Percentiles rank a stretch among this genome's conserved stretches.
These are phyloP conservation scores for Myiozetetes cayanensis DNA, from an alignment of 2,113 vertebrate genomes.

Conservation along the genomic window DNA sequence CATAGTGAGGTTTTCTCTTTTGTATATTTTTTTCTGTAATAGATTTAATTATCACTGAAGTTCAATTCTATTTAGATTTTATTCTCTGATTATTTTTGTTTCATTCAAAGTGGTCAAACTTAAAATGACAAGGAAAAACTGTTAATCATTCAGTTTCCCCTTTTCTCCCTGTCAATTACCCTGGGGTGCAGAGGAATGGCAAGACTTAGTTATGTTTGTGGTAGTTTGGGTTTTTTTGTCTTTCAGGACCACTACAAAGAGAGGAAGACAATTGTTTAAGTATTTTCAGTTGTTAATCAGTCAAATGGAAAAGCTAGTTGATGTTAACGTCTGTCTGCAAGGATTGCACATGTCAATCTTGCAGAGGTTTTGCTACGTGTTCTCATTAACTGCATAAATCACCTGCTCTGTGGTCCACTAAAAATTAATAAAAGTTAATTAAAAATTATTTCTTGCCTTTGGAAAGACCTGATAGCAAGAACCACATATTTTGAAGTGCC, in stretches of 20 bases:
- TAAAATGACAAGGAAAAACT: neutral
- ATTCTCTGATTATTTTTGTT: neutral
- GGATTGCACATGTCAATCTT: accelerated
- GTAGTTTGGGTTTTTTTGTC: neutral
- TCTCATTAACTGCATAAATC: neutral
- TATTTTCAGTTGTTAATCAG: neutral
- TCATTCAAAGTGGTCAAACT: neutral
- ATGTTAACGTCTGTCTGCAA: neutral
- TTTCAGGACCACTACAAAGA: neutral
- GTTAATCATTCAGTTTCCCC: accelerated
- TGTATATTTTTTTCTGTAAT: neutral
- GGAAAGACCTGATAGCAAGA: neutral
- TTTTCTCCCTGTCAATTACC: neutral
- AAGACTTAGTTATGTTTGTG: neutral
- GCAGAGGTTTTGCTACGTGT: neutral
- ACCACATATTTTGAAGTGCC: neutral
- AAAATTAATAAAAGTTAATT: neutral
- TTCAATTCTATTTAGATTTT: neutral
- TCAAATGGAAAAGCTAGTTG: neutral
- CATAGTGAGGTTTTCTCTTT: accelerated
- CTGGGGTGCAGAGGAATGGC: neutral
- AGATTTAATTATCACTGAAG: neutral
- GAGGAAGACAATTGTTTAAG: neutral
- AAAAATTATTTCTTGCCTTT: neutral
- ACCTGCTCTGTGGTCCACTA: neutral